Evolutionary conservation across 2,113 vertebrate genomes (phyloP), one percentile per base, ranked within the genome.

Genomic region (Hiodon alosoides): DNA sequence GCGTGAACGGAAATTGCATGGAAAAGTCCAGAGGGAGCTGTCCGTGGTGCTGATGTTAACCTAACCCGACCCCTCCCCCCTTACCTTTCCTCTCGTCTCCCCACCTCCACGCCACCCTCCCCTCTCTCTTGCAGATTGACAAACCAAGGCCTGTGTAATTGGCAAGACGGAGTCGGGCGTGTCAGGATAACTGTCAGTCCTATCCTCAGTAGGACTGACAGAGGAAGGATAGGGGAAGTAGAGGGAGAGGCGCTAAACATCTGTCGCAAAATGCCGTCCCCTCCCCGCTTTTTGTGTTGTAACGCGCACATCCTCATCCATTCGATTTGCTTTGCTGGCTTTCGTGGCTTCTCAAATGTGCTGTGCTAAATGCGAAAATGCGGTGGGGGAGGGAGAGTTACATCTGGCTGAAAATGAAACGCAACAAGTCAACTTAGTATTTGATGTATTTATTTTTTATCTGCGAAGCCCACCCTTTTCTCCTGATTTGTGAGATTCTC

Each of bases 221-320:
- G 66, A 79, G 74, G 78, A 76, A 80, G 76, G 76, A 80, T 86
- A 77, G 85, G 80, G 55, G 72, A 69, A n/a, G 74, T 64, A 72
- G 62, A 73, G 79, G 78, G 77, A 73, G 68, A 72, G 76, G 72
- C 69, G 75, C 83, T 84, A 87, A 89, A 90, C 89, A 91, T 88
- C 87, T 91, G 89, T 87, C 82, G 84, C 82, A 83, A 90, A 90
- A 89, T 91, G 90, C 88, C 87, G 79, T 85, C 90, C 89, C 88
- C 88, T 78, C 31, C 31, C 31, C 31, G 31, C 31, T 31, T 31
- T 88, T 79, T 85, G 88, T 89, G 88, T 89, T 87, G 90, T 89
- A 89, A 87, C 78, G 79, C 86, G 89, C 57, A 88, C 87, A 91
- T 90, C 87, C 87, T 89, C 90, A 90, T 90, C 88, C 90, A 88